These are phyloP conservation scores for Patiria miniata DNA, from an alignment of 35 echinoderm and acorn worm genomes.

Conservation along the genomic window DNA sequence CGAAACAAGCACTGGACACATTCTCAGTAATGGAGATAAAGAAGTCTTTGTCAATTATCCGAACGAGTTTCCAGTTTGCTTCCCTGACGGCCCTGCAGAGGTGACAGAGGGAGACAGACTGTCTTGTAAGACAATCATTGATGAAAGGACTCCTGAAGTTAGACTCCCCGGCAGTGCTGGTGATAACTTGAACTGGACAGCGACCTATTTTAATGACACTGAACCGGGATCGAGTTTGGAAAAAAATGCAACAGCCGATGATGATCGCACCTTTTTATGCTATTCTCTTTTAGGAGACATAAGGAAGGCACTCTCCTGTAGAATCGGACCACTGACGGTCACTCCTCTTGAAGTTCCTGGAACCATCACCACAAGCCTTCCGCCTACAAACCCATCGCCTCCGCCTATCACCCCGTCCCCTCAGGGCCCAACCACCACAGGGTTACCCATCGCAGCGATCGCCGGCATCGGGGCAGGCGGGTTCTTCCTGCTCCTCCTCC, in stretches of 20 bases:
- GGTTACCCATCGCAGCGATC: not conserved
- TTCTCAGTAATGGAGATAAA: not conserved
- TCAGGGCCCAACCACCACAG: not conserved
- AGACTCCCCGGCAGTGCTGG: not conserved
- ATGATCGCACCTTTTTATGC: no score
- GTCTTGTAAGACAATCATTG: not conserved
- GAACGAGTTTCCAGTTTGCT: constrained; percentile 8
- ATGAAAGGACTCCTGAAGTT: not conserved
- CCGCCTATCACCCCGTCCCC: no score
- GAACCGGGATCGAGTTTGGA: no score
- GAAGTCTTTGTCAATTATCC: no score
- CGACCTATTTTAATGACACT: no score
- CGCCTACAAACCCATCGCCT: no score
- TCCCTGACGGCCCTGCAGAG: not conserved
- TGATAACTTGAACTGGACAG: not conserved
- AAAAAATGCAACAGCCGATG: no score
- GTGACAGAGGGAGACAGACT: not conserved
- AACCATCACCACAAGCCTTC: no score
- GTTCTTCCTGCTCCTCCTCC: not conserved
- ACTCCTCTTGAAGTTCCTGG: no score
- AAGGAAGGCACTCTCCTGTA: not conserved
- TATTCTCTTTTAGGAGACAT: no score
- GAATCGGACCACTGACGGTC: not conserved
- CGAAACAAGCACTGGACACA: not conserved
- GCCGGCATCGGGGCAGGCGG: not conserved